These are phyloP conservation scores for Nylanderia fulva DNA, from an alignment of 1,140 invertebrate genomes.

Conservation along the genomic window DNA sequence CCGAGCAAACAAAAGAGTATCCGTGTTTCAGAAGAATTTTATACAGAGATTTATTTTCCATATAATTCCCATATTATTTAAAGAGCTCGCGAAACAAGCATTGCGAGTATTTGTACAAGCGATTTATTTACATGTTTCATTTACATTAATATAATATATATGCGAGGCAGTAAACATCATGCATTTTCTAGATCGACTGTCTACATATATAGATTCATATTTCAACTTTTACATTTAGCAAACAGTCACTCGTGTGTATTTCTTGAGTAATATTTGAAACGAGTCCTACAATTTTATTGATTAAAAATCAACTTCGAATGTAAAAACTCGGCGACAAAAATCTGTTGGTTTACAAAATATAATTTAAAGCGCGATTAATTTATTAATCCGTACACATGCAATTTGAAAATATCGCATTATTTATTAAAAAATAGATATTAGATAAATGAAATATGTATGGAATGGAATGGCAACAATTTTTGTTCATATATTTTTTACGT, in stretches of 20 bases:
- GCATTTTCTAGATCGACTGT: constrained; percentile 5
- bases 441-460: too few species aligned
- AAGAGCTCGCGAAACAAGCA: neutral
- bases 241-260: constrained; percentile 5
- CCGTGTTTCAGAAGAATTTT: neutral
- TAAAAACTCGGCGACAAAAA: constrained; percentile 17
- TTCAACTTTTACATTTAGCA: constrained; percentile 35
- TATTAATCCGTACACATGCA: neutral
- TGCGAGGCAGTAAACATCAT: neutral
- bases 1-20: constrained; percentile 16
- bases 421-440: neutral
- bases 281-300: neutral
- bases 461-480: too few species aligned
- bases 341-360: neutral
- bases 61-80: constrained; percentile 16
- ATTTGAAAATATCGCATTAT: neutral
- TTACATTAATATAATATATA: constrained; percentile 12
- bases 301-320: constrained; percentile 57
- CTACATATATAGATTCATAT: neutral
- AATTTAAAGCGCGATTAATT: neutral
- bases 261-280: constrained; percentile 9
- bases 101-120: neutral
- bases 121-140: neutral
- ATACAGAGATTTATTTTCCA: constrained; percentile 22
- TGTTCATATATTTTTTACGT: too few species aligned